Conservation (phyloP, 2,797 vertebrate genomes). For the Rallus crepitans region DNA sequence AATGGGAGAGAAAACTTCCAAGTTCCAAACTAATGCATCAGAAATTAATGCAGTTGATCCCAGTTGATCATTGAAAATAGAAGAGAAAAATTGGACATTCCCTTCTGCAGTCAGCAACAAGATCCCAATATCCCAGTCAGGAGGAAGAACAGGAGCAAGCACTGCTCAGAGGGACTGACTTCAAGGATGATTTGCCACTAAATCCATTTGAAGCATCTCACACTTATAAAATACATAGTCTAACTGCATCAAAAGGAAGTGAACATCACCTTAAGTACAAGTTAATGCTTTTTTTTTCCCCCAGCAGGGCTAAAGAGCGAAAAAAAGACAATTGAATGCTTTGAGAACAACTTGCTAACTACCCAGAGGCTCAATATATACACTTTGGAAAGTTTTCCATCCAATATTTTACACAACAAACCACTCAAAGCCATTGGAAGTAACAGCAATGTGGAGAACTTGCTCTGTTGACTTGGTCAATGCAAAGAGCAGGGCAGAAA, state of each 20-base stretch:
- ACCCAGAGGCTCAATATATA: neutral
- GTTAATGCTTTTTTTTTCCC: neutral
- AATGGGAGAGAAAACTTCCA: neutral
- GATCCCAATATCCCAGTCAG: conserved; percentile 11
- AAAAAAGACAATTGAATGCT: neutral
- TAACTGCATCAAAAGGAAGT: conserved; percentile 48
- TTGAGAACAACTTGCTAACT: neutral
- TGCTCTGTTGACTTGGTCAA: neutral
- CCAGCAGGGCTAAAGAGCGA: neutral
- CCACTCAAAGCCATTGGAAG: neutral
- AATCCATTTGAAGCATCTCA: conserved; percentile 11
- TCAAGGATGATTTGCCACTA: neutral
- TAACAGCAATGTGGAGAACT: neutral
- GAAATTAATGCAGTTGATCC: neutral
- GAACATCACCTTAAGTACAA: neutral
- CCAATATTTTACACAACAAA: neutral
- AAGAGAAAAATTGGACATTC: neutral
- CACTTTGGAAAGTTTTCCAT: neutral
- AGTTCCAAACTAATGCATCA: neutral
- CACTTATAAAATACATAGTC: conserved; percentile 10
- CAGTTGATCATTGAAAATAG: neutral
- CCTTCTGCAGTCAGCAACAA: conserved; percentile 23
- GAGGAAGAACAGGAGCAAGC: neutral
- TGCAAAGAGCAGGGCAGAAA: neutral
- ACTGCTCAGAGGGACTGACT: neutral